These are phyloP conservation scores for Melinaea menophilus DNA, from an alignment of 2,888 invertebrate species.

Conservation along the genomic window DNA sequence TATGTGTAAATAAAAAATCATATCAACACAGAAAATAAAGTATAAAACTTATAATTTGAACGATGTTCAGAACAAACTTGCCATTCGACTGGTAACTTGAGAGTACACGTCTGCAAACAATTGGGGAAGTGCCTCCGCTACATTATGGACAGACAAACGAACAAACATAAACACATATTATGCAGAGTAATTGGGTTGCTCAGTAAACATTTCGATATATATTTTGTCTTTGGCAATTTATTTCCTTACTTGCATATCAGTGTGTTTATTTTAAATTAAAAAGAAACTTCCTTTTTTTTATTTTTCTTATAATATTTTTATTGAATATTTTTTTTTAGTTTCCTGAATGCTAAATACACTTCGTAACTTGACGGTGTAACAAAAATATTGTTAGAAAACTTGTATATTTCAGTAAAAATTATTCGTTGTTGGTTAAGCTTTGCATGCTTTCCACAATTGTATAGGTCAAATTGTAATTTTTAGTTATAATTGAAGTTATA, in stretches of 20 bases:
- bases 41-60: not conserved
- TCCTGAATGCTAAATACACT: too few relatives aligned
- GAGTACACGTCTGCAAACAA: conserved; percentile 30
- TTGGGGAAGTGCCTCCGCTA: conserved; percentile 29
- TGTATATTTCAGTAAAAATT: too few relatives aligned
- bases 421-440: too few relatives aligned
- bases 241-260: not conserved
- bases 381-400: too few relatives aligned
- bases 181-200: conserved; percentile 36
- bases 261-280: not conserved
- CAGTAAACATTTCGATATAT: conserved; percentile 33
- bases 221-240: conserved; percentile 2
- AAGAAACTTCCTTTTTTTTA: not conserved
- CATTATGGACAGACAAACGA: conserved; percentile 26
- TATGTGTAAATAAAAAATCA: too few relatives aligned
- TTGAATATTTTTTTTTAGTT: too few relatives aligned
- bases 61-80: conserved; percentile 7
- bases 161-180: conserved; percentile 18
- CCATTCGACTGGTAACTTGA: conserved; percentile 13
- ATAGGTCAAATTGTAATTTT: too few relatives aligned
- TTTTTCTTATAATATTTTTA: not conserved
- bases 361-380: too few relatives aligned
- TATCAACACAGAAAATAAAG: too few relatives aligned
- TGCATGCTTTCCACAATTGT: too few relatives aligned
- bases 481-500: too few relatives aligned